These are phyloP conservation scores for Enteromius viviparus DNA, from an alignment of 2,797 vertebrate species.

Conservation along the genomic window DNA sequence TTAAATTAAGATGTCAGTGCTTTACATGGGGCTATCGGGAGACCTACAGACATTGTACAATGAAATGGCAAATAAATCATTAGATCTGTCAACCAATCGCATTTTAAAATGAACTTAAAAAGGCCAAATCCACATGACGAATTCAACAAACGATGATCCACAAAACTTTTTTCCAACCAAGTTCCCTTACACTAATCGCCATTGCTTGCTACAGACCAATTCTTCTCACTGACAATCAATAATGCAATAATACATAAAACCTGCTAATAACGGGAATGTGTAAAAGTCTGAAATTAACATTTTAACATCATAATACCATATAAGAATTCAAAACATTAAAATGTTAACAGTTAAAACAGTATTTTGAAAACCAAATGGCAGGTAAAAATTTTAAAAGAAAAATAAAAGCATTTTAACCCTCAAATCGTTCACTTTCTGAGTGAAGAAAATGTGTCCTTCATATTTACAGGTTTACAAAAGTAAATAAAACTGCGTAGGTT, in stretches of 20 bases:
- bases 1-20: slow-evolving; percentile 52
- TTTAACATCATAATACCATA: slow-evolving; percentile 25
- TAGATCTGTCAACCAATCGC: not conserved
- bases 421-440: slow-evolving; percentile 14
- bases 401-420: slow-evolving; percentile 43
- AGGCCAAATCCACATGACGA: not conserved
- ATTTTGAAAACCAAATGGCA: slow-evolving; percentile 34
- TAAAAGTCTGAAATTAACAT: slow-evolving; percentile 25
- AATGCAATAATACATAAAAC: slow-evolving; percentile 39
- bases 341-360: slow-evolving; percentile 32
- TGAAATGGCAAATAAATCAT: slow-evolving; percentile 13
- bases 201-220: not conserved
- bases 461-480: slow-evolving; percentile 55
- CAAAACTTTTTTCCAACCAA: not conserved
- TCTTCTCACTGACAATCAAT: not conserved
- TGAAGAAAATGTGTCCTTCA: slow-evolving; percentile 46
- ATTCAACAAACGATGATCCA: not conserved
- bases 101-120: slow-evolving; percentile 21
- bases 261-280: slow-evolving; percentile 39
- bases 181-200: not conserved
- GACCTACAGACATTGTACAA: slow-evolving; percentile 34
- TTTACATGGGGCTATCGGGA: slow-evolving; percentile 44
- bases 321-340: slow-evolving; percentile 19
- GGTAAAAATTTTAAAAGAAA: slow-evolving; percentile 41
- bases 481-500: slow-evolving; percentile 42